Evolutionary conservation across 2,113 vertebrate genomes (phyloP).

Genomic region (Cryptotis parvus): DNA sequence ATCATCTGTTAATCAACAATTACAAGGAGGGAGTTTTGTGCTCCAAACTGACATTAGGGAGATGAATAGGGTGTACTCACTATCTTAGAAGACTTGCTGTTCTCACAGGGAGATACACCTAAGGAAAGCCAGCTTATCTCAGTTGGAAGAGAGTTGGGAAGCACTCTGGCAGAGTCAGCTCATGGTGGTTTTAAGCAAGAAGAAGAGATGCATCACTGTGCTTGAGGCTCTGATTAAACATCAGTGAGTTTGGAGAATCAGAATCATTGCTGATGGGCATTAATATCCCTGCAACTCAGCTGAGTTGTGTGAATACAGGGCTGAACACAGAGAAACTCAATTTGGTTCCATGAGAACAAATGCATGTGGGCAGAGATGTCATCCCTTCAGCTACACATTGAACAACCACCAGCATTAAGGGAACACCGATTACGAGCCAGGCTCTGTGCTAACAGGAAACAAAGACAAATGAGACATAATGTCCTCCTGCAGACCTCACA

Average conservation of each 20-base stretch:
- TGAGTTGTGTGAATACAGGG: conserved; percentile 29
- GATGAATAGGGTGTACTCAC: not conserved
- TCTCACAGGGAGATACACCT: not conserved
- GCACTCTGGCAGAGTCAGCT: not conserved
- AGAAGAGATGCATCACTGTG: not conserved
- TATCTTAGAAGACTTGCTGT: not conserved
- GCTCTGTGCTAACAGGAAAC: conserved; percentile 54
- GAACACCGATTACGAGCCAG: conserved; percentile 38
- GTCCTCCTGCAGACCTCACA: not conserved
- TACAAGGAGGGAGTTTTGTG: not conserved
- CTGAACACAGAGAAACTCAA: conserved; percentile 52
- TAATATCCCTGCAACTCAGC: conserved; percentile 25
- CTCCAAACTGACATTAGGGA: not conserved
- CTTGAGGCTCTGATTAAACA: not conserved
- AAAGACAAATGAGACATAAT: conserved; percentile 48
- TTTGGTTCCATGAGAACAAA: conserved; percentile 68
- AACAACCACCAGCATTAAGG: conserved; percentile 10
- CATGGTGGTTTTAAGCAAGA: not conserved
- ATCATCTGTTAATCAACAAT: not conserved
- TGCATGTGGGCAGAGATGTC: conserved; percentile 47
- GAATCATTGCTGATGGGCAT: not conserved
- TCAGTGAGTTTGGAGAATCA: not conserved
- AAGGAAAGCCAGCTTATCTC: not conserved
- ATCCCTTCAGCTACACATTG: conserved; percentile 55
- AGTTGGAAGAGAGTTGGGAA: not conserved